phyloP scores from a whole-genome alignment of 2,888 invertebrate genomes.

The Limnephilus lunatus region DNA sequence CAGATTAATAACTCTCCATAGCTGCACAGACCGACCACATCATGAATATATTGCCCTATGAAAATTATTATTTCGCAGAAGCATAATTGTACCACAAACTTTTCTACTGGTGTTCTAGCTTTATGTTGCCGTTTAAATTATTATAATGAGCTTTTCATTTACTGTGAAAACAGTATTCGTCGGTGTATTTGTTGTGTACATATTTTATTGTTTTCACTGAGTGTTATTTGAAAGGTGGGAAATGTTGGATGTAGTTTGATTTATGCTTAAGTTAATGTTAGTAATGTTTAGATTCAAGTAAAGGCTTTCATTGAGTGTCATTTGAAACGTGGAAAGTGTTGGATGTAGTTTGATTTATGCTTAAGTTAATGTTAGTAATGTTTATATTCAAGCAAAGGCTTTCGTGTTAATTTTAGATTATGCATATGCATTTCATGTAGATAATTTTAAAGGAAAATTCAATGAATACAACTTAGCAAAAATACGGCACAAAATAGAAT shows the following conservation, averaged over 20 bases:
- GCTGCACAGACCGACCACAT: background rate
- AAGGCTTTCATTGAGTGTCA: background rate
- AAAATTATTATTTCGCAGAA: conserved; percentile 2
- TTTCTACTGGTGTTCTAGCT: background rate
- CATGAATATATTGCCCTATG: conserved; percentile 23
- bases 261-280: background rate
- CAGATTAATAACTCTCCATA: conserved; percentile 47
- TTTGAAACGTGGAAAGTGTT: background rate
- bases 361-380: too few species aligned
- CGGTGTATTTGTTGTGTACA: background rate
- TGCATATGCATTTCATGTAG: too few species aligned
- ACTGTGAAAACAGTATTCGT: background rate
- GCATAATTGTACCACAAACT: background rate
- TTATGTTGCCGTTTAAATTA: background rate
- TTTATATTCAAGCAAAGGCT: too few species aligned
- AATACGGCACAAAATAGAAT: too few species aligned
- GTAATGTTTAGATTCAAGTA: too few species aligned
- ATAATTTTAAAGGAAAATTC: too few species aligned
- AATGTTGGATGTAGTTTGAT: background rate
- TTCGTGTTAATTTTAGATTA: too few species aligned
- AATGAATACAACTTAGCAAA: too few species aligned
- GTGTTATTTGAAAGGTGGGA: background rate
- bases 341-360: background rate
- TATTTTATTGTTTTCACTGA: background rate
- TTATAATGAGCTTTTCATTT: background rate